phyloP scores from a whole-genome alignment of 2,888 invertebrate species.

The Mythimna loreyi region DNA sequence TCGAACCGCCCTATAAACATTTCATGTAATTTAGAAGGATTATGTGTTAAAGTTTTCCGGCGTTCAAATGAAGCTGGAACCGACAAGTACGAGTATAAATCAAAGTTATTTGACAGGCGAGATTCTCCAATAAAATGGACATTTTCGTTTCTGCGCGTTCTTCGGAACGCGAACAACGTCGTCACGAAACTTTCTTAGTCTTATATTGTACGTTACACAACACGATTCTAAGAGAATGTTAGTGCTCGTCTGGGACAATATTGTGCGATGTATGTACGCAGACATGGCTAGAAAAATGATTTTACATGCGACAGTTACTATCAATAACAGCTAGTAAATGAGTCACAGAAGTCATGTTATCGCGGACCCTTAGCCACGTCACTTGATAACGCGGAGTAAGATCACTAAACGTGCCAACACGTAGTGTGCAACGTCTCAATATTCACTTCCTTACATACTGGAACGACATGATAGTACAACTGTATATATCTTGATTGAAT shows the following conservation, averaged over 20 bases:
- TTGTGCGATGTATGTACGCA: not conserved
- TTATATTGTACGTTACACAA: slow-evolving; percentile 27
- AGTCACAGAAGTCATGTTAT: slow-evolving; percentile 54
- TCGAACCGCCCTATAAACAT: slow-evolving; percentile 58
- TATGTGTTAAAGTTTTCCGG: slow-evolving; percentile 59
- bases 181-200: slow-evolving; percentile 40
- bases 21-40: slow-evolving; percentile 52
- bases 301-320: slow-evolving; percentile 12
- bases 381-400: slow-evolving; percentile 50
- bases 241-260: slow-evolving; percentile 15
- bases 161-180: slow-evolving; percentile 46
- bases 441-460: slow-evolving; percentile 36
- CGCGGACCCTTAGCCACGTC: slow-evolving; percentile 48
- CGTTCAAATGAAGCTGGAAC: slow-evolving; percentile 37
- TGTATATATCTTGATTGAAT: slow-evolving; percentile 60
- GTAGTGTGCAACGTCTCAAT: slow-evolving; percentile 30
- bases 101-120: slow-evolving; percentile 55
- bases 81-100: slow-evolving; percentile 50
- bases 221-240: slow-evolving; percentile 22
- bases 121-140: slow-evolving; percentile 45
- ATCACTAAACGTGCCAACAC: slow-evolving; percentile 25
- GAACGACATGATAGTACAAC: slow-evolving; percentile 8
- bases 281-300: slow-evolving; percentile 8
- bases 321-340: slow-evolving; percentile 37
- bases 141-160: slow-evolving; percentile 43